Base-by-base conservation (phyloP, 1,140 invertebrate genomes). In the Lucilia sericata region DNA sequence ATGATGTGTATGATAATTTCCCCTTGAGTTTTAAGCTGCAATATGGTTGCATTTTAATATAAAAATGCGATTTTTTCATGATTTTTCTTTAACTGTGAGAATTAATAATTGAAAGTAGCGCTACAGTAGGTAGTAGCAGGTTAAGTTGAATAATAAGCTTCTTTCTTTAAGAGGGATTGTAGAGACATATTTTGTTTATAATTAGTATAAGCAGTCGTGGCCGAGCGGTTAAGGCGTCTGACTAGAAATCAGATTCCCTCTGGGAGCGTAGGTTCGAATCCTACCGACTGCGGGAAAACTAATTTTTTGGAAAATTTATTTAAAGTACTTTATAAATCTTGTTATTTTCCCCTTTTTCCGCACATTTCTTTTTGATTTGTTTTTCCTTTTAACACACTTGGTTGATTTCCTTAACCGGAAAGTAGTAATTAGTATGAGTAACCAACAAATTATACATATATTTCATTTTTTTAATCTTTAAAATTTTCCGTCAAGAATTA, bases 171-270 rank as follows among this genome's bases (percentile, higher is more conserved):
- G n/a, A n/a, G n/a, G n/a, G n/a, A n/a, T n/a, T 30, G 25, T 30
- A 2, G 25, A 30, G 25, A 30, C 25, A 2, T 30, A 3, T 1
- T 30, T 30, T 1, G 1, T 30, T 30, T 30, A 3, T 2, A 3
- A 2, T 30, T 30, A 3, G 3, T 42, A 42, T 36, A 75, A 78
- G 94, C 94, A 94, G 94, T 94, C 94, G 93, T 95, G 94, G 94
- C 94, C 94, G 94, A 95, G 94, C 94, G 94, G 94, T 95, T 95
- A 95, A 95, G 94, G 94, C 94, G 94, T 94, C 94, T 94, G 94
- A 95, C 94, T 94, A 94, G 94, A 95, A 95, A 95, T 95, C 94
- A 94, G 94, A 94, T 94, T 95, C 93, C 94, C 93, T 94, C 94
- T 95, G 94, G 94, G 94, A 94, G 94, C 94, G 94, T 94, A 95